These are phyloP conservation scores for Branchipolynoe longqiensis DNA, from an alignment of 2,888 invertebrate genomes.

Conservation along the genomic window DNA sequence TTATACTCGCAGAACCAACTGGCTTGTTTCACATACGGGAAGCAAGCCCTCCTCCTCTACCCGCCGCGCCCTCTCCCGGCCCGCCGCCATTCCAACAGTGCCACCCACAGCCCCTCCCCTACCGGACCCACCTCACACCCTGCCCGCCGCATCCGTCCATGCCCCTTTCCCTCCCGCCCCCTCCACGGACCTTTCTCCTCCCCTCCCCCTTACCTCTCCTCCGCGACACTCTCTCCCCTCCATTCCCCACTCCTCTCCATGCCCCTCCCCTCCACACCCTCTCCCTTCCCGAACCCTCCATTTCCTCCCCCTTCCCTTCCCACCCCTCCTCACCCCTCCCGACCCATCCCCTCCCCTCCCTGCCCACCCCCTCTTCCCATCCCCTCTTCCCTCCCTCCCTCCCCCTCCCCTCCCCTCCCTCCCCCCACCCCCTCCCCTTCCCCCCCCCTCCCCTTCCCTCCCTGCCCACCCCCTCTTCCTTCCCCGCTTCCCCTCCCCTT, in stretches of 20 bases:
- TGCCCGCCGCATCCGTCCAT: background rate
- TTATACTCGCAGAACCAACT: too few relatives aligned
- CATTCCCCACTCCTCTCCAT: too few relatives aligned
- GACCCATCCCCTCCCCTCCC: background rate
- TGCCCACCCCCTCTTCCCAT: background rate
- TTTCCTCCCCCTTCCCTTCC: too few relatives aligned
- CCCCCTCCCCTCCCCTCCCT: background rate
- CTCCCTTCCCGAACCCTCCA: too few relatives aligned
- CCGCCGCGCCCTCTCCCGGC: too few relatives aligned
- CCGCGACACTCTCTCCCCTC: too few relatives aligned
- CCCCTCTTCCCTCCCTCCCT: background rate
- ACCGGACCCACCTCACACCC: background rate
- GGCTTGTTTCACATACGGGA: too few relatives aligned
- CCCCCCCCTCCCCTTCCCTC: background rate
- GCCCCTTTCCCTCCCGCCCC: background rate
- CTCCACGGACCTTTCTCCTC: too few relatives aligned
- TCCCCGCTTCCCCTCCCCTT: background rate
- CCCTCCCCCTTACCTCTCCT: background rate
- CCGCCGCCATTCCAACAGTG: background rate
- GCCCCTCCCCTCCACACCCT: too few relatives aligned
- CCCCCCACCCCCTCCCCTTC: too few relatives aligned
- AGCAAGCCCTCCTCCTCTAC: too few relatives aligned
- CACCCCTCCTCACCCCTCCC: background rate
- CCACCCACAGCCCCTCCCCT: background rate
- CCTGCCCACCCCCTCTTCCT: background rate